Evolutionary conservation across 37 sponge, comb jelly and placozoan species (phyloP).

Genomic region (Cladorhizidae sp.): DNA sequence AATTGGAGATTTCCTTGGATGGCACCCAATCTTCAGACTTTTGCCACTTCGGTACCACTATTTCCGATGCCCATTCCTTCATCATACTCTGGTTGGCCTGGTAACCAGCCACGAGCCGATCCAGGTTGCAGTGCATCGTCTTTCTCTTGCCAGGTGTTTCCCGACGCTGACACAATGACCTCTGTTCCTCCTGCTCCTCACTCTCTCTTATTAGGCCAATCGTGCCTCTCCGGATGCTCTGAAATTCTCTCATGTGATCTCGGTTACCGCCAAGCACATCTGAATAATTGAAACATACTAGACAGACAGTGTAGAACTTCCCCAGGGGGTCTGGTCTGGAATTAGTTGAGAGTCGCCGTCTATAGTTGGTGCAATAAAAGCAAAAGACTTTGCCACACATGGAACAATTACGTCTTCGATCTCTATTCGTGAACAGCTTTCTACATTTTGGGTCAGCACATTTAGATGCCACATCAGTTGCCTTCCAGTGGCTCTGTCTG

Average conservation of each 20-base stretch:
- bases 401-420: constrained; percentile 33
- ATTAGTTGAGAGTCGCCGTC: constrained; percentile 39
- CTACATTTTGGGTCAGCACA: constrained; percentile 40
- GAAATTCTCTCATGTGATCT: constrained; percentile 28
- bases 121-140: background rate
- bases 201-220: background rate
- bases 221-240: background rate
- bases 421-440: constrained; percentile 3
- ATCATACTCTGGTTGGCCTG: constrained; percentile 6
- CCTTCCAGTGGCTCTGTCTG: constrained; percentile 40
- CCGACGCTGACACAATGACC: background rate
- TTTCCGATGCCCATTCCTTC: constrained; percentile 13
- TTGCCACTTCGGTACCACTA: constrained; percentile 56
- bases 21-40: constrained; percentile 35
- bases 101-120: constrained; percentile 29
- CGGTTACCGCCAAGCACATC: background rate
- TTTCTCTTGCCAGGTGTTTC: background rate
- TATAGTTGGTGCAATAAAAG: constrained; percentile 21
- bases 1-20: constrained; percentile 10
- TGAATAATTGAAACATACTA: constrained; percentile 21
- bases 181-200: background rate
- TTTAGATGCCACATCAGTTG: constrained; percentile 8
- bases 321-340: constrained; percentile 55
- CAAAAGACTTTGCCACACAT: constrained; percentile 68
- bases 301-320: constrained; percentile 35